These are phyloP conservation scores for Zhengitettix transpicula DNA, from an alignment of 2,888 invertebrate genomes.

Conservation along the genomic window DNA sequence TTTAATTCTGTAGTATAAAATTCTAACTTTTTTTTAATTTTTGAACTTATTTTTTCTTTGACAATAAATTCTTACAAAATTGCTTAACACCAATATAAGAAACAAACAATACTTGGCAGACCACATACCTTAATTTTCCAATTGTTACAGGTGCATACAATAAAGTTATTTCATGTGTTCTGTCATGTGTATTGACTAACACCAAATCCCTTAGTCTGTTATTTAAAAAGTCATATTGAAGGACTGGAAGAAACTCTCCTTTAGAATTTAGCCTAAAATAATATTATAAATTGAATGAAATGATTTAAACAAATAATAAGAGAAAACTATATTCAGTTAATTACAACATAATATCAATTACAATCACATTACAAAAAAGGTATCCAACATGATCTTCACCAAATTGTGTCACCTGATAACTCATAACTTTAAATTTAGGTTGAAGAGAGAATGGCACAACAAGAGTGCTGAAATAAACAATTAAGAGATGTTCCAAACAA, in stretches of 20 bases:
- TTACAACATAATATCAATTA: too few relatives aligned
- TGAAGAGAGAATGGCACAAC: too few relatives aligned
- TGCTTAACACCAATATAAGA: background rate
- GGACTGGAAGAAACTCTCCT: slow-evolving; percentile 60
- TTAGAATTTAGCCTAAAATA: slow-evolving; percentile 36
- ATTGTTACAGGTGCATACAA: slow-evolving; percentile 58
- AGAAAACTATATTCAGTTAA: too few relatives aligned
- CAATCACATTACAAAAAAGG: too few relatives aligned
- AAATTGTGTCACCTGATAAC: too few relatives aligned
- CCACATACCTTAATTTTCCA: slow-evolving; percentile 29
- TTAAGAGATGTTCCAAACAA: background rate
- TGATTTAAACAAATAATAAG: too few relatives aligned
- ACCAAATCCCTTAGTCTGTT: slow-evolving; percentile 60
- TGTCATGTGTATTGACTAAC: slow-evolving; percentile 40
- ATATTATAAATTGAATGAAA: background rate
- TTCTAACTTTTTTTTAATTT: too few relatives aligned
- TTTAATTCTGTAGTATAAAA: too few relatives aligned
- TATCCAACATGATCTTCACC: too few relatives aligned
- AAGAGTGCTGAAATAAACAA: background rate
- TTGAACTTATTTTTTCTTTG: too few relatives aligned
- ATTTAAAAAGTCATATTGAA: slow-evolving; percentile 69
- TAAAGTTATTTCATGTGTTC: slow-evolving; percentile 47
- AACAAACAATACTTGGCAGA: background rate
- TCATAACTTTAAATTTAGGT: too few relatives aligned
- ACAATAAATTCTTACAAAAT: too few relatives aligned